Evolutionary conservation across 2,888 invertebrate genomes (phyloP).

Genomic region (Pseudococcus viburni): DNA sequence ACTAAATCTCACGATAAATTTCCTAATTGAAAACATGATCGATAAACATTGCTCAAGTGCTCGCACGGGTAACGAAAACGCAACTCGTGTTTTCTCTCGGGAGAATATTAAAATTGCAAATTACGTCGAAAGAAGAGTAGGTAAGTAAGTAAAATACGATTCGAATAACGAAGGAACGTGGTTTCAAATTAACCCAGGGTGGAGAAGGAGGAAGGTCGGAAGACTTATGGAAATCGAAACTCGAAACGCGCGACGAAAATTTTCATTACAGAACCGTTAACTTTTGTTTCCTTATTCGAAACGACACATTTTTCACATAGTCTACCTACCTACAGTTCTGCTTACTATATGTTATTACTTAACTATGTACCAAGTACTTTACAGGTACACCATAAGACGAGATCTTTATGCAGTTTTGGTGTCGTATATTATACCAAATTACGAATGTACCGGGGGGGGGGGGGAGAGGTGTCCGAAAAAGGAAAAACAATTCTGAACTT

Average conservation of each 20-base stretch:
- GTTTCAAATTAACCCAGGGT: neutral
- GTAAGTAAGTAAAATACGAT: neutral
- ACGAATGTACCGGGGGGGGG: no score
- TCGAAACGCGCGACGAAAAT: neutral
- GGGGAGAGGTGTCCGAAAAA: no score
- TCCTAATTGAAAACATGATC: no score
- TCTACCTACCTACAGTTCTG: neutral
- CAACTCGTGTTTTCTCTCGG: neutral
- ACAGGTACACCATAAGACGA: no score
- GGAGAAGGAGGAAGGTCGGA: neutral
- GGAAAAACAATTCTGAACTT: no score
- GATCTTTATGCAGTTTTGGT: no score
- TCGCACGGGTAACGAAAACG: neutral
- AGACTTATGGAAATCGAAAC: neutral
- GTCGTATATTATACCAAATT: no score
- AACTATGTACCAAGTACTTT: no score
- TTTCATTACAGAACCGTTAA: neutral
- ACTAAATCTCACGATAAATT: no score
- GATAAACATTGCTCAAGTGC: neutral
- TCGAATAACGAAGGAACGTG: neutral
- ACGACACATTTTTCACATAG: neutral
- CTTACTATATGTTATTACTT: neutral
- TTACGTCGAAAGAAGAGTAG: neutral
- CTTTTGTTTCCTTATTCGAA: neutral
- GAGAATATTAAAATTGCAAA: conserved; percentile 16